These are phyloP conservation scores for Ophion obscuratus DNA, from an alignment of 2,888 invertebrate genomes.

Conservation along the genomic window DNA sequence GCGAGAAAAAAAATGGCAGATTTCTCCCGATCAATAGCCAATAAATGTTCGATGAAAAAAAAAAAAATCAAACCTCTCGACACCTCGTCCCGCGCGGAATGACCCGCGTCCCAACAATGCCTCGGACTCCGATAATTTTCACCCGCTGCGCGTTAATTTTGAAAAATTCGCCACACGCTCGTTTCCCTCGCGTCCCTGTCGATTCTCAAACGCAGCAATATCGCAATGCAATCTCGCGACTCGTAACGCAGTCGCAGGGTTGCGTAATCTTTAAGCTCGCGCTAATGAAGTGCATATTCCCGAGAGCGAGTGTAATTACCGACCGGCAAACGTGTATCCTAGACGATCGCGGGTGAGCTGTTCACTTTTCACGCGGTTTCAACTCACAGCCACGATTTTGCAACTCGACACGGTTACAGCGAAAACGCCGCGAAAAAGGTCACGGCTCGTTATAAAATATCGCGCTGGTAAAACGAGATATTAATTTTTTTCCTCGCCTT, in stretches of 20 bases:
- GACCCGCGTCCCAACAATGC: background rate
- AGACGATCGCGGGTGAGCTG: constrained; percentile 69
- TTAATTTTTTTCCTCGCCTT: constrained; percentile 15
- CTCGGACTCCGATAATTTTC: background rate
- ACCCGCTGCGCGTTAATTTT: constrained; percentile 29
- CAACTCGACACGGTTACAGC: constrained; percentile 65
- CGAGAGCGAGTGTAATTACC: constrained; percentile 78
- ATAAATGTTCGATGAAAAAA: constrained; percentile 40
- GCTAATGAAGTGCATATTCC: constrained; percentile 81
- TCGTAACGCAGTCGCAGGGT: constrained; percentile 63
- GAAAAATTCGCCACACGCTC: constrained; percentile 50
- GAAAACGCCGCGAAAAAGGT: constrained; percentile 66
- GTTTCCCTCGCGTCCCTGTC: constrained; percentile 72
- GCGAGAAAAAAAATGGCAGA: constrained; percentile 1
- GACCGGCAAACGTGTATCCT: constrained; percentile 63
- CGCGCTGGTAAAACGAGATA: constrained; percentile 40
- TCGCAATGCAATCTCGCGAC: constrained; percentile 77
- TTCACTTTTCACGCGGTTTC: constrained; percentile 75
- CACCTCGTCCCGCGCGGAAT: constrained; percentile 51
- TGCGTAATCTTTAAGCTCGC: constrained; percentile 78
- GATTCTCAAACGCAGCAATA: constrained; percentile 75
- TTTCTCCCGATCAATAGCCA: constrained; percentile 1
- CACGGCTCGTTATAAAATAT: constrained; percentile 66
- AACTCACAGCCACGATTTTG: constrained; percentile 69
- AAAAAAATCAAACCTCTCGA: constrained; percentile 41